phyloP scores from a whole-genome alignment of 92 coral and sea anemone species.

The Porites divaricata region DNA sequence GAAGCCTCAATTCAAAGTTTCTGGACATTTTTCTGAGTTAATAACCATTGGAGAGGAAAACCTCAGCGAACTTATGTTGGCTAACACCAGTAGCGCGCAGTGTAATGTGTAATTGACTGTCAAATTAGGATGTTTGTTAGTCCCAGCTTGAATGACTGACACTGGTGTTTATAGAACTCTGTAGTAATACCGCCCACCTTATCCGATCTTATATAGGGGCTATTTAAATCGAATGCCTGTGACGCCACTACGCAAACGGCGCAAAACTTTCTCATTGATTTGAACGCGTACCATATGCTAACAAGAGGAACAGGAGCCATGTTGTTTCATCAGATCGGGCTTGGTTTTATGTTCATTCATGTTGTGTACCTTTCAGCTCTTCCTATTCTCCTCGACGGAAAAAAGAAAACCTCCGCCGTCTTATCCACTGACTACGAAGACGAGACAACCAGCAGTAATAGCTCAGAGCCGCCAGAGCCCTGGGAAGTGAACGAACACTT shows the following conservation, averaged over 20 bases:
- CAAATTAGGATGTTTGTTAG: slow-evolving; percentile 84
- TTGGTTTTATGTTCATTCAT: slow-evolving; percentile 74
- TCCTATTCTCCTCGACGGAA: slow-evolving; percentile 75
- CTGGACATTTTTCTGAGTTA: slow-evolving; percentile 33
- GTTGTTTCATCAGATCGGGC: slow-evolving; percentile 74
- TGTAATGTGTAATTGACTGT: slow-evolving; percentile 83
- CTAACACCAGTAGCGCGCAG: slow-evolving; percentile 70
- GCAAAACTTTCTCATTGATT: slow-evolving; percentile 54
- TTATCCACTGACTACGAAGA: slow-evolving; percentile 6
- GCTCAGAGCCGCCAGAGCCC: slow-evolving; percentile 73
- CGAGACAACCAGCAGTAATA: background rate
- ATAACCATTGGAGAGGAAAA: slow-evolving; percentile 11
- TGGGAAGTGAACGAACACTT: slow-evolving; percentile 96
- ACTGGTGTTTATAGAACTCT: slow-evolving; percentile 84
- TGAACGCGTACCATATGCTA: slow-evolving; percentile 58
- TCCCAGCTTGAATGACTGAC: slow-evolving; percentile 90
- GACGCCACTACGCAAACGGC: slow-evolving; percentile 63
- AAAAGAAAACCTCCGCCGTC: slow-evolving; percentile 61
- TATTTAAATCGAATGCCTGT: slow-evolving; percentile 76
- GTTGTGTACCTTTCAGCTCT: slow-evolving; percentile 79
- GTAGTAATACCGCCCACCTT: slow-evolving; percentile 90
- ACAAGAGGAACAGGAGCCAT: slow-evolving; percentile 58
- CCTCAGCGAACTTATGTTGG: slow-evolving; percentile 50
- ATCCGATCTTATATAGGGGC: slow-evolving; percentile 67
- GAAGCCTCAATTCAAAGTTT: slow-evolving; percentile 37